Evolutionary conservation across 2,888 invertebrate species (phyloP), one percentile per base, ranked within the genome.

Genomic region (Pheosia tremula): DNA sequence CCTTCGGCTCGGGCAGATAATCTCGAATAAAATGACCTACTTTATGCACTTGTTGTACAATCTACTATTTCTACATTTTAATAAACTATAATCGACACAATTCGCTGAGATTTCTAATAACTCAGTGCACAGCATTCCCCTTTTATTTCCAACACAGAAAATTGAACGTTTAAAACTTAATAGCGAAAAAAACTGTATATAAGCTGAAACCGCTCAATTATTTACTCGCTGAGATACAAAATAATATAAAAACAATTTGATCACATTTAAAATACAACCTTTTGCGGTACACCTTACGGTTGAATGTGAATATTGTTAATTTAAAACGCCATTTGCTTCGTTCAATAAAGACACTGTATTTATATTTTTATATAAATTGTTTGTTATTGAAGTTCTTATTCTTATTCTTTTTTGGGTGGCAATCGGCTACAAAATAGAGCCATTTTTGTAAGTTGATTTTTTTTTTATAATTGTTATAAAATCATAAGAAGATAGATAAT

Each of bases 81-180:
- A n/a, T 47, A 47, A 45, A 45, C 45, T 10, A 47, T 47, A 47
- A 1, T n/a, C 43, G 24, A 13, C 38, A 24, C 56, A 47, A 57
- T 57, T 57, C 37, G 9, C 56, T 24, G 38, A 57, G 36, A 57
- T 8, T 49, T 24, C 49, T 57, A 10, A 57, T 8, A 57, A 24
- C 49, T 57, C 47, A 47, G 24, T 49, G 6, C 49, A 13, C 37
- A 57, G 9, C 39, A 50, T 7, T 58, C 24, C 6, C 53, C n/a
- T 24, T 66, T 64, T 56, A 55, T 52, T 56, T 49, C 53, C 24
- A 63, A 62, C 37, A 49, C 39, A 57, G n/a, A 47, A 24, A 73
- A 66, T 66, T 62, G 61, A 68, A 67, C 58, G 59, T 43, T 66
- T 63, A 60, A 62, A 72, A 66, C 49, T 70, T 61, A 62, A 69